Conservation (phyloP, 2,113 vertebrate species). For the Chloroceryle aenea region DNA sequence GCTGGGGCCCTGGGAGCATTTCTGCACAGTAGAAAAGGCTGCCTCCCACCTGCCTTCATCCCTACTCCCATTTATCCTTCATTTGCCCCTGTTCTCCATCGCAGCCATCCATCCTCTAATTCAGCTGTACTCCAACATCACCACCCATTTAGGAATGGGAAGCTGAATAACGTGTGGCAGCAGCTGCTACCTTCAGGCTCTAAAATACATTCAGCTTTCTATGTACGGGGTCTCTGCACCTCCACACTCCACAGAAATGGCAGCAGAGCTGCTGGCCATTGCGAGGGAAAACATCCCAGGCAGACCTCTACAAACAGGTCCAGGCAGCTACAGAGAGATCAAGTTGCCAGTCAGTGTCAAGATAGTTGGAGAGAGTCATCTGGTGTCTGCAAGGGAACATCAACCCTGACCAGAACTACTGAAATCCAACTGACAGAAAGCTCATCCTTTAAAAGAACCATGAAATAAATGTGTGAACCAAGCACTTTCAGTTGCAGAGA, state of each 20-base stretch:
- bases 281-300: not conserved
- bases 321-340: not conserved
- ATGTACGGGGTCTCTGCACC: not conserved
- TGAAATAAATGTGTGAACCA: not conserved
- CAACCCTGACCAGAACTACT: not conserved
- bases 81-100: not conserved
- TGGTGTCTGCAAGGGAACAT: not conserved
- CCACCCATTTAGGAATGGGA: not conserved
- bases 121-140: rapidly evolving
- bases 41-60: no score
- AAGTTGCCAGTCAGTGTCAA: not conserved
- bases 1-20: not conserved
- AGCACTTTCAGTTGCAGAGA: not conserved
- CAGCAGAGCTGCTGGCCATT: not conserved
- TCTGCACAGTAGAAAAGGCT: not conserved
- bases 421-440: not conserved
- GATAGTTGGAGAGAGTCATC: not conserved
- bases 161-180: not conserved
- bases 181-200: not conserved
- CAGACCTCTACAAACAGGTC: not conserved
- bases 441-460: not conserved
- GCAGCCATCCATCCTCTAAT: not conserved
- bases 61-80: not conserved
- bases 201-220: not conserved
- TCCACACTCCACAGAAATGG: not conserved